These are phyloP conservation scores for Rousettus madagascariensis DNA, from an alignment of 2,797 vertebrate genomes.

Conservation along the genomic window DNA sequence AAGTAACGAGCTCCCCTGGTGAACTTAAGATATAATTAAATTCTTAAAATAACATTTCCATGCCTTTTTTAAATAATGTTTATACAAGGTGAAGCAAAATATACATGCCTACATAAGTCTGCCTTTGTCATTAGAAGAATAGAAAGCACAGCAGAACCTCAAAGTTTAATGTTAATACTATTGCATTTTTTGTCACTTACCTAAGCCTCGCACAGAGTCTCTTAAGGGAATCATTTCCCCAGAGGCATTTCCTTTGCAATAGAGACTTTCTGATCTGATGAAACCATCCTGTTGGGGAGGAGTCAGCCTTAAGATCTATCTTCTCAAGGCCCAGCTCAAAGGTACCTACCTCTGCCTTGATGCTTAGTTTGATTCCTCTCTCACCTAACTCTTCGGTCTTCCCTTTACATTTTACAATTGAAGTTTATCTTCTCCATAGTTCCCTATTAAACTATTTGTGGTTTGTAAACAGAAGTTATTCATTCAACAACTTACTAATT, in stretches of 20 bases:
- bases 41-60: slow-evolving; percentile 66
- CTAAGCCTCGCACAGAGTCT: neutral
- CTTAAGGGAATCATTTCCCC: neutral
- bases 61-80: slow-evolving; percentile 61
- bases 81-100: slow-evolving; percentile 49
- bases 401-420: neutral
- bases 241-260: neutral
- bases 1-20: slow-evolving; percentile 51
- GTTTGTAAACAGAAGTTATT: neutral
- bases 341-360: too few relatives aligned
- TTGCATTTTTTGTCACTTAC: neutral
- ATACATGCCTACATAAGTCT: neutral
- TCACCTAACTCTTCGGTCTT: neutral
- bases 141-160: neutral
- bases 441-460: neutral
- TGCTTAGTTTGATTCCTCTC: neutral
- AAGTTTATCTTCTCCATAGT: neutral
- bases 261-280: neutral
- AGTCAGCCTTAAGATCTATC: neutral
- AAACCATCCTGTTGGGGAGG: neutral
- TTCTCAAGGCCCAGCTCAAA: neutral
- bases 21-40: slow-evolving; percentile 72
- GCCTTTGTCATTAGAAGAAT: slow-evolving; percentile 49
- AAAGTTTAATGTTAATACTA: slow-evolving; percentile 41
- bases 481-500: neutral